Conservation (phyloP, 2,797 vertebrate species). For the Yasuhikotakia modesta region DNA sequence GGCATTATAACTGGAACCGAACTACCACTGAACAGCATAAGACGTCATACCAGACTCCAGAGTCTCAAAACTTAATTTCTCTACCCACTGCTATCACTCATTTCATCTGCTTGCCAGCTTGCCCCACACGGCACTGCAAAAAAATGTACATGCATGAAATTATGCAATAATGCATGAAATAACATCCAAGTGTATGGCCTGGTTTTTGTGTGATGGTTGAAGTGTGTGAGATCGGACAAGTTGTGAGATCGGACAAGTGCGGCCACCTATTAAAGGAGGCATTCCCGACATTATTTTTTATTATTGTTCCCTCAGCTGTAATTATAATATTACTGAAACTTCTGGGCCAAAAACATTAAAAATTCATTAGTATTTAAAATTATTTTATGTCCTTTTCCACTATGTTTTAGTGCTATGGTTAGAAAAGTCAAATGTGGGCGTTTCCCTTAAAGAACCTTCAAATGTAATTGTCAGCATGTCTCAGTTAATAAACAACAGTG, state of each 20-base stretch:
- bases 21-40: slow-evolving; percentile 68
- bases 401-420: no score
- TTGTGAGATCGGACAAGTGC: no score
- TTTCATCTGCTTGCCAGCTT: slow-evolving; percentile 64
- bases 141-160: slow-evolving; percentile 49
- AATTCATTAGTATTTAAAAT: no score
- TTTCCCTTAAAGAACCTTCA: no score
- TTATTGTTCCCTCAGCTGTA: no score
- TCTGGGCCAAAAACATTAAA: no score
- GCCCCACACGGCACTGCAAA: slow-evolving; percentile 45
- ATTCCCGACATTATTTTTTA: no score
- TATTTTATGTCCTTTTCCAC: no score
- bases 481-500: no score
- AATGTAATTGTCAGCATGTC: no score
- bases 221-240: slow-evolving; percentile 61
- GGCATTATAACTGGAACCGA: slow-evolving; percentile 69
- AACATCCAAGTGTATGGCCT: slow-evolving; percentile 5
- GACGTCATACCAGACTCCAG: slow-evolving; percentile 66
- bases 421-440: no score
- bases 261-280: slow-evolving; percentile 66
- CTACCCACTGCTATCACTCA: slow-evolving; percentile 57
- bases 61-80: slow-evolving; percentile 53
- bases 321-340: no score
- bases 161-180: slow-evolving; percentile 41
- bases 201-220: slow-evolving; percentile 51